A percentile compares a stretch with the other conserved stretches of the same genome.
Evolutionary conservation across 2,113 vertebrate genomes (phyloP).

Genomic region (Seriola quinqueradiata): DNA sequence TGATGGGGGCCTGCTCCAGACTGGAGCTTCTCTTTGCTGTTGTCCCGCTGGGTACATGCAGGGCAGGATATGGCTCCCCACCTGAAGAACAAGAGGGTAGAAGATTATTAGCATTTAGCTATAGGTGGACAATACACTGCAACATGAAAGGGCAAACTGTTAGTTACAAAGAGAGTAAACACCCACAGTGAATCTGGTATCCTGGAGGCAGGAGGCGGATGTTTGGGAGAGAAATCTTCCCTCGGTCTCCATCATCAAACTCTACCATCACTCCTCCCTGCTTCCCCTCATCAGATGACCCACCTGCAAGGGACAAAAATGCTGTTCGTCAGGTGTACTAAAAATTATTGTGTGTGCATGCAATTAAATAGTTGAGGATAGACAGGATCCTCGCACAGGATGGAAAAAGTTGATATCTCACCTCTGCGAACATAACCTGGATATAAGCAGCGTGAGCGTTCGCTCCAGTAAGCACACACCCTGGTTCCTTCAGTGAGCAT

Average conservation of each 20-base stretch:
- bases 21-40: conserved; percentile 81
- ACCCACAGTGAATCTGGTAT: conserved; percentile 95
- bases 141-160: not conserved
- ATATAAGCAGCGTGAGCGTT: conserved; percentile 94
- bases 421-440: conserved; percentile 93
- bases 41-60: conserved; percentile 84
- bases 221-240: conserved; percentile 92
- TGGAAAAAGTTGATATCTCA: conserved; percentile 63
- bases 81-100: conserved; percentile 76
- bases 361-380: not conserved
- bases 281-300: conserved; percentile 89
- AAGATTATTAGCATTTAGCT: conserved; percentile 7
- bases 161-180: conserved; percentile 7
- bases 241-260: conserved; percentile 96
- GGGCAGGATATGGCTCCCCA: conserved; percentile 87
- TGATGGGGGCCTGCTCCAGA: conserved; percentile 78
- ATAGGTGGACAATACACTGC: not conserved
- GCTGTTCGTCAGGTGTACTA: not conserved
- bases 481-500: conserved; percentile 89
- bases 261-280: conserved; percentile 92
- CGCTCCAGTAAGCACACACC: conserved; percentile 97
- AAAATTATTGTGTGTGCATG: not conserved
- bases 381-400: not conserved
- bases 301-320: conserved; percentile 66
- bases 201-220: conserved; percentile 94